phyloP scores from a whole-genome alignment of 2,888 invertebrate genomes.

The Tachystola acroxantha region DNA sequence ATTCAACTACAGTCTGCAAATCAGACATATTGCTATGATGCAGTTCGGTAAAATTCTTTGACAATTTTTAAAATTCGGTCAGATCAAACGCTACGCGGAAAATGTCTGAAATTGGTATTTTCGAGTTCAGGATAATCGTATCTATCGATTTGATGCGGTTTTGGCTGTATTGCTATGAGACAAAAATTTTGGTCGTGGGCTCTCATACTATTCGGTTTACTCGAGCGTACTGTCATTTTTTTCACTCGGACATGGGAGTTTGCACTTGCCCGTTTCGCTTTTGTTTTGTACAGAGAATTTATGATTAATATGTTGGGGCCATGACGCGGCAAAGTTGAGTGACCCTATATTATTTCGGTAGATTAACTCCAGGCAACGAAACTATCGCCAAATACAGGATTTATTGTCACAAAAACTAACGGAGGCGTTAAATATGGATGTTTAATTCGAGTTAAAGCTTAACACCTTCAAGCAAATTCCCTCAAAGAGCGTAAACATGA shows the following conservation, averaged over 20 bases:
- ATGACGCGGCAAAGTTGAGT: conserved; percentile 37
- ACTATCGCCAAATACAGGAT: conserved; percentile 1
- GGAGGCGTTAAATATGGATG: conserved; percentile 16
- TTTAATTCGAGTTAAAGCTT: conserved; percentile 22
- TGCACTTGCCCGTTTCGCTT: conserved; percentile 61
- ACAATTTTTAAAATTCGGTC: too few species aligned
- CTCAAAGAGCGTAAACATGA: conserved; percentile 37
- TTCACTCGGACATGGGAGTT: conserved; percentile 68
- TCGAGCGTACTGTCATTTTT: conserved; percentile 72
- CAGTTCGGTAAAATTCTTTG: too few species aligned
- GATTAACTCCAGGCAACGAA: conserved; percentile 7
- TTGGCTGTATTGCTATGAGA: too few species aligned
- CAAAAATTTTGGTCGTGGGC: too few species aligned
- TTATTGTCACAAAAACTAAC: conserved; percentile 2
- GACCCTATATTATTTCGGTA: conserved; percentile 26
- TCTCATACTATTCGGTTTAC: too few species aligned
- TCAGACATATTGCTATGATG: too few species aligned
- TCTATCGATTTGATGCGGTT: too few species aligned
- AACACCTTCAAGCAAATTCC: conserved; percentile 30
- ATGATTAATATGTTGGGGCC: conserved; percentile 55
- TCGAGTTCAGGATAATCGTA: too few species aligned
- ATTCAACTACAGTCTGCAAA: too few species aligned
- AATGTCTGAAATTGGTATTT: too few species aligned
- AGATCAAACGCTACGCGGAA: too few species aligned
- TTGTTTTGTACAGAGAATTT: conserved; percentile 63